phyloP scores from a whole-genome alignment of 2,113 vertebrate species.

The Ornithorhynchus anatinus region DNA sequence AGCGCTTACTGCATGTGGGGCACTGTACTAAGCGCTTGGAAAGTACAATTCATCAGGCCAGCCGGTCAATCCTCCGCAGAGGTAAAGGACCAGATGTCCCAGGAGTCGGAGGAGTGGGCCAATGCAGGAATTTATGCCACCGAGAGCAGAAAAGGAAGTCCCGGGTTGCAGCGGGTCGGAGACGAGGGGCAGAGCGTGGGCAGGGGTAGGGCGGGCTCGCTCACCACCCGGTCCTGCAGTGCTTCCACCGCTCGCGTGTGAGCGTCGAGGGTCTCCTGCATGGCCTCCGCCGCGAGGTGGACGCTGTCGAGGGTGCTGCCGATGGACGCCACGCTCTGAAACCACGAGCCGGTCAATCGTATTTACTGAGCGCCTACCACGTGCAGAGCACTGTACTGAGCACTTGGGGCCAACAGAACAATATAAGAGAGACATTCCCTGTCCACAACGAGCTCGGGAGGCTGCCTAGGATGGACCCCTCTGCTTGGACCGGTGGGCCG shows the following conservation, averaged over 20 bases:
- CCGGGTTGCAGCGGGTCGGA: background rate
- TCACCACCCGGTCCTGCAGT: slow-evolving; percentile 81
- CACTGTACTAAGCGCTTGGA: too few relatives aligned
- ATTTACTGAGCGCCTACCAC: too few relatives aligned
- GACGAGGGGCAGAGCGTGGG: background rate
- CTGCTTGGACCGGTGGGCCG: background rate
- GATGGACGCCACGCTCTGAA: slow-evolving; percentile 93
- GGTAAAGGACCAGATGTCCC: background rate
- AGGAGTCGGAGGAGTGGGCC: too few relatives aligned
- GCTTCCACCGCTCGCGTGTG: slow-evolving; percentile 79
- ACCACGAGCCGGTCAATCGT: too few relatives aligned
- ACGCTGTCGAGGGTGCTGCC: slow-evolving; percentile 93
- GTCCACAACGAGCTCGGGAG: background rate
- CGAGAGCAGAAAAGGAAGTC: background rate
- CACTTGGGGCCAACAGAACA: too few relatives aligned
- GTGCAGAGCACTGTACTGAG: too few relatives aligned
- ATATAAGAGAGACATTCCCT: too few relatives aligned
- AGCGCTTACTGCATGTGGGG: too few relatives aligned
- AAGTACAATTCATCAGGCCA: too few relatives aligned
- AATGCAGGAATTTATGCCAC: too few relatives aligned
- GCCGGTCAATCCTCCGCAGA: background rate
- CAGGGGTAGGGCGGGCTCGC: slow-evolving; percentile 11
- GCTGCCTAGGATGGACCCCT: background rate
- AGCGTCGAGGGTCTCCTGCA: slow-evolving; percentile 84
- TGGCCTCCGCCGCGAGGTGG: slow-evolving; percentile 88